These are phyloP conservation scores for Strigamia transsilvanica DNA, from an alignment of 2,888 invertebrate genomes.

Conservation along the genomic window DNA sequence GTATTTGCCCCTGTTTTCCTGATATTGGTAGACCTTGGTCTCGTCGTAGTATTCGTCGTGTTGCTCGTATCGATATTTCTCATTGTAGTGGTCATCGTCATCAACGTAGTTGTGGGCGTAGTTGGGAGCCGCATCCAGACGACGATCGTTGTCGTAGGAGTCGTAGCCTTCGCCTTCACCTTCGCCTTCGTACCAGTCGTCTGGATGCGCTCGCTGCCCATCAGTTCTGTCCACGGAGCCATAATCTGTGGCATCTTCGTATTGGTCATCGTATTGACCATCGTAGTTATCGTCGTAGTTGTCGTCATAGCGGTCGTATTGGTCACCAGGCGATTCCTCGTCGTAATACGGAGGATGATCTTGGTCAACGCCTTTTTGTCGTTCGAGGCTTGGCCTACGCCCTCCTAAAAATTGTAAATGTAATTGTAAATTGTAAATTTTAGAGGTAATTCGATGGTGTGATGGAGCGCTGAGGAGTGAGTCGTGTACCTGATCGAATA, in stretches of 20 bases:
- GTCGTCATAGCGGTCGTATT: not conserved
- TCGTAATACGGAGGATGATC: slow-evolving; percentile 63
- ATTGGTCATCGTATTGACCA: slow-evolving; percentile 44
- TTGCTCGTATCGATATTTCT: slow-evolving; percentile 48
- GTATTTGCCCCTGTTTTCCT: not conserved
- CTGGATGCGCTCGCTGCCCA: slow-evolving; percentile 65
- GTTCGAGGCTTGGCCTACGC: slow-evolving; percentile 79
- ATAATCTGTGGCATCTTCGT: slow-evolving; percentile 16
- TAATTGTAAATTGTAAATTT: not conserved
- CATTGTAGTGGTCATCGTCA: slow-evolving; percentile 20
- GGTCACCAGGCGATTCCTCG: slow-evolving; percentile 50
- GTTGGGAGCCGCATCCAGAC: slow-evolving; percentile 27
- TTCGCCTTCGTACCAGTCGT: slow-evolving; percentile 63
- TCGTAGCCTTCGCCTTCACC: slow-evolving; percentile 55
- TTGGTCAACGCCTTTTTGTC: slow-evolving; percentile 80
- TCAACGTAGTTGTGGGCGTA: slow-evolving; percentile 25
- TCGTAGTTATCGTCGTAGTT: slow-evolving; percentile 58
- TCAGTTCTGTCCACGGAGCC: slow-evolving; percentile 58
- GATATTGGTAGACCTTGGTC: not conserved
- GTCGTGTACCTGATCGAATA: slow-evolving; percentile 1
- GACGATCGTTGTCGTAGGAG: slow-evolving; percentile 56
- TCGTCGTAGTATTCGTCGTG: slow-evolving; percentile 58
- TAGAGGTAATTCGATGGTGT: too few relatives aligned
- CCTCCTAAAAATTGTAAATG: slow-evolving; percentile 58
- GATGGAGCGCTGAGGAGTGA: too few relatives aligned